Base-by-base conservation (phyloP, 2,888 invertebrate genomes). In the Caenorhabditis sp. region DNA sequence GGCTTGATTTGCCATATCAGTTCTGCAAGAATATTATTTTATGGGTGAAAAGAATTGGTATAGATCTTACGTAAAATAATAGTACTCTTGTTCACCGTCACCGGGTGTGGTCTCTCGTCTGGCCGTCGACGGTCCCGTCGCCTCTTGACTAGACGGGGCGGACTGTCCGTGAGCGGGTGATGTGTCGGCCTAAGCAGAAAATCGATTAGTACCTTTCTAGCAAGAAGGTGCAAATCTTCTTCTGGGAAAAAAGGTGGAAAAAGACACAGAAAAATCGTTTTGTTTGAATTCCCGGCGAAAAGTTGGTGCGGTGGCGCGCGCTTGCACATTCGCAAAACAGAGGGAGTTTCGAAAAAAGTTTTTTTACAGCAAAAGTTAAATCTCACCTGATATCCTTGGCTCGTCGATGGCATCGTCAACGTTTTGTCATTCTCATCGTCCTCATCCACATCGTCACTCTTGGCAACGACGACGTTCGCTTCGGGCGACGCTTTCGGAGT, bases 1-100 rank as follows among this genome's bases (percentile, higher is more conserved):
- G 14, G 83, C 83, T 69, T 80, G 83, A 70, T 83, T 83, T 28
- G 79, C 79, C 83, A 83, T 83, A 47, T 79, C 83, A 56, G 83
- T 83, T 31, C 83, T 83, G 58, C 49, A 83, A 72, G n/a, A 35
- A 35, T 8, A 31, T 31, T 58, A 44, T 41, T 14, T 22, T 24
- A 14, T 61, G 5, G 31, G 31, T 31, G 5, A 41, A 38, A 41
- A 63, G 26, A 63, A 51, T 31, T 19, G 59, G 56, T n/a, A n/a
- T n/a, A n/a, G n/a, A n/a, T n/a, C 72, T 59, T 31, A 49, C 72
- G 72, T 59, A 59, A 59, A 59, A 49, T 63, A 49, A 41, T 63
- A 64, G 56, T 66, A 56, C 24, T 66, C 56, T 64, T 64, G 61
- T 26, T 38, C 63, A 4, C n/a, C 70, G 10, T 28, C 64, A 7